Base-by-base conservation (phyloP, 2,888 invertebrate genomes). In the Ophioninae sp. region DNA sequence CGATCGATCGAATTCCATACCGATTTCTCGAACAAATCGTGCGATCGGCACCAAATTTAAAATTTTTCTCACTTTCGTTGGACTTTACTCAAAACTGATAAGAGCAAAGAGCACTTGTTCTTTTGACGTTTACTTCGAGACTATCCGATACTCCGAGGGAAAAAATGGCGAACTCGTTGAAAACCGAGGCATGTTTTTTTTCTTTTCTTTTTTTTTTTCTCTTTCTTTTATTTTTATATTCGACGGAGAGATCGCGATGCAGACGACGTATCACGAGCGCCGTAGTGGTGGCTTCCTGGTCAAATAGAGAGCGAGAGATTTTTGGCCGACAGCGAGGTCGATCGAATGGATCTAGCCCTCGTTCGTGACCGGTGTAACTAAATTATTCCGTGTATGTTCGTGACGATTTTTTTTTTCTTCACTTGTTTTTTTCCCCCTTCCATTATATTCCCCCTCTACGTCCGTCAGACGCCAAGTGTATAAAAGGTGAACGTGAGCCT, bases 311-410 rank as follows among this genome's bases (percentile, higher is more conserved):
- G 30, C 64, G 37, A 59, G 79, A 61, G 56, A 69, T 71, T 51
- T 51, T 51, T 51, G 59, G 67, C 61, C 78, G 65, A 63, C 58
- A 64, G 73, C 61, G 71, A 65, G 88, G 90, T 89, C 87, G 91
- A 91, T 91, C 86, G 85, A 87, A 91, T 91, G 91, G 89, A 91
- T 91, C 90, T 91, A 85, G 91, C 88, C 88, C 90, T 88, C 87
- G 86, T 87, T 88, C 91, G 91, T 91, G 91, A 91, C 89, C 87
- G 76, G 90, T 71, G 86, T 91, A 85, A 76, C 58, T 64, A 81
- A 84, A 81, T 61, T 37, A 41, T 56, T 67, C 59, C 30, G 37
- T 22, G 41, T 58, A 39, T 20, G 51, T 73, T 68, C 68, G 77
- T 56, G 69, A 39, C 22, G 22, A 37, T 39, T 30, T 74, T 58